phyloP scores from a whole-genome alignment of 2,797 vertebrate genomes.

The Sorex maritimensis region DNA sequence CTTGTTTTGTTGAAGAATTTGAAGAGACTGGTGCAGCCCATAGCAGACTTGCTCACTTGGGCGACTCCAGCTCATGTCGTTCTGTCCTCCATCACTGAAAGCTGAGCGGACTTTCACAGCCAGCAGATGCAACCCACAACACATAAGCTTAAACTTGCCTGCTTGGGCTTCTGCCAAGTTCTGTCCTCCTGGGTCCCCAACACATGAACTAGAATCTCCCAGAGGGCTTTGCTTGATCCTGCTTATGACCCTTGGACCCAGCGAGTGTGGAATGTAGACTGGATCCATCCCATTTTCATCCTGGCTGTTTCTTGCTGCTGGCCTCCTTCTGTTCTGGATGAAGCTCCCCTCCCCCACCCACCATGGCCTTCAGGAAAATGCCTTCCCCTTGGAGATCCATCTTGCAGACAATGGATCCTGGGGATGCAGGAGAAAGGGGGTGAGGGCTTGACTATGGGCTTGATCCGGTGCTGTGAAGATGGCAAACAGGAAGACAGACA shows the following conservation, averaged over 20 bases:
- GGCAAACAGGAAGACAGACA: not conserved
- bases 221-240: not conserved
- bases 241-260: accelerated
- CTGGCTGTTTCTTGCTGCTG: not conserved
- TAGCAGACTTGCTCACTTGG: not conserved
- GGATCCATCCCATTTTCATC: not conserved
- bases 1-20: not conserved
- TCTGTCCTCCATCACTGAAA: not conserved
- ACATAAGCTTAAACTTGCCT: accelerated
- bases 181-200: not conserved
- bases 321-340: not conserved
- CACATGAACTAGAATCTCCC: not conserved
- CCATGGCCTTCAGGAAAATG: not conserved
- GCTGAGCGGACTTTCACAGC: not conserved
- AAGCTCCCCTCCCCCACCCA: accelerated
- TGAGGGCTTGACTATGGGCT: too few species aligned
- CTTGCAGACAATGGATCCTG: not conserved
- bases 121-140: not conserved
- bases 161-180: accelerated
- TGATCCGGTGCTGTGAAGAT: not conserved
- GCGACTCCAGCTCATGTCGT: not conserved
- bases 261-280: not conserved
- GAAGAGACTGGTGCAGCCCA: not conserved
- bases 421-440: not conserved
- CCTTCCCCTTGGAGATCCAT: not conserved